Conservation (phyloP, 2,888 invertebrate species). For the Macrosoma leucophasiata region DNA sequence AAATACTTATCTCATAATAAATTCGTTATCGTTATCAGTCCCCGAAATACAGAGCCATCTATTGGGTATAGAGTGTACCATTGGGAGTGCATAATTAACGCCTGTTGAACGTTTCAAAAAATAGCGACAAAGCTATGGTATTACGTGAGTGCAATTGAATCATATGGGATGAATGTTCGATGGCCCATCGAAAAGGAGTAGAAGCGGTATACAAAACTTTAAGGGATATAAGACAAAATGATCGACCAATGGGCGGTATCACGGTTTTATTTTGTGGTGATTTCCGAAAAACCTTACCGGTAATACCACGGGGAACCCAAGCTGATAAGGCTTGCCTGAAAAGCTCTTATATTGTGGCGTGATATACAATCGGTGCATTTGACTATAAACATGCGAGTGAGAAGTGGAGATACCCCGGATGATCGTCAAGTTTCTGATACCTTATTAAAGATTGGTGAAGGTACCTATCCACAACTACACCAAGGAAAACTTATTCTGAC, state of each 20-base stretch:
- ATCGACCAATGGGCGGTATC: constrained; percentile 18
- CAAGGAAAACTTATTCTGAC: constrained; percentile 16
- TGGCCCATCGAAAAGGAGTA: constrained; percentile 26
- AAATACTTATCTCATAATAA: too few species aligned
- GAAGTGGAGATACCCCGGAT: constrained; percentile 15
- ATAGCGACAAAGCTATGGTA: constrained; percentile 32
- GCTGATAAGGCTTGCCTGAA: constrained; percentile 16
- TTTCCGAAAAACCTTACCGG: constrained; percentile 22
- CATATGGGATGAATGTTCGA: constrained; percentile 24
- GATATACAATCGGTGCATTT: constrained; percentile 15
- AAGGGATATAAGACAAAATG: constrained; percentile 18
- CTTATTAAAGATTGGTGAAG: constrained; percentile 22
- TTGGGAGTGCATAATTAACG: too few species aligned
- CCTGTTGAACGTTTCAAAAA: constrained; percentile 33
- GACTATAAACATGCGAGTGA: constrained; percentile 20
- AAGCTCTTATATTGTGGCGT: constrained; percentile 13
- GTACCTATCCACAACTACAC: constrained; percentile 15
- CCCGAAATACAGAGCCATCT: too few species aligned
- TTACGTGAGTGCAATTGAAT: constrained; percentile 30
- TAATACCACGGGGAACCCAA: constrained; percentile 20
- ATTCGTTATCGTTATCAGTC: too few species aligned
- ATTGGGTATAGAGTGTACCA: too few species aligned
- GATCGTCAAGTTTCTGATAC: constrained; percentile 21
- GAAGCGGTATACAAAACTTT: constrained; percentile 21
- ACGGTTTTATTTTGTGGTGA: constrained; percentile 22